Base-by-base conservation (phyloP, 2,797 vertebrate genomes). In the Sandelia bainsii region DNA sequence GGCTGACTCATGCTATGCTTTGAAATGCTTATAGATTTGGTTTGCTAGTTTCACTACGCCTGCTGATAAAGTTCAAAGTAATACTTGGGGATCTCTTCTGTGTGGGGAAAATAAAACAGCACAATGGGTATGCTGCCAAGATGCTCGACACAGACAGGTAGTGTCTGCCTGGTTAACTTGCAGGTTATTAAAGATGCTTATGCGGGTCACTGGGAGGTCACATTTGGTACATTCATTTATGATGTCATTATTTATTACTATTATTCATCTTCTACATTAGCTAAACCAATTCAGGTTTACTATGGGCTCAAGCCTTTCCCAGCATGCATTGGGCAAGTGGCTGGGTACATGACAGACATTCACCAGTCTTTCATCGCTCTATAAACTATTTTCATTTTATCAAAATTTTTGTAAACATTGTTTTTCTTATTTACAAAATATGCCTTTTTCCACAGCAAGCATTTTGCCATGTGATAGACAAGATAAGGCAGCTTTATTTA, bases 11-110 rank as follows among this genome's bases (percentile, higher is more conserved):
- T 25, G 74, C 70, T 66, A 54, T 3, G 58, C 80, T 81, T 82
- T 74, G 42, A 80, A 86, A 80, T 82, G 68, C 82, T 88, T 74
- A 75, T 34, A 34, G 75, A 86, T 90, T 81, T 82, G 51, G 44
- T 79, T 78, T 82, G 52, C 63, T 69, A 49, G 70, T 79, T 84
- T 81, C 20, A 64, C 60, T 60, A 59, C 62, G 84, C 74, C 82
- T 79, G 74, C 85, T 80, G 68, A 81, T 87, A 65, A 80, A 63
- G 62, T 90, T 81, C 57, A 77, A 72, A 78, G 57, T 76, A 59
- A 56, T 44, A 65, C 40, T 52, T 32, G 25, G 34, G 72, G 23
- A 50, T 42, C 34, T 68, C 40, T 82, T 80, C 60, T 66, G 37
- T 62, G 23, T 27, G 14, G 44, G 61, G 37, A 37, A 44, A 75